Evolutionary conservation across 2,797 vertebrate species (phyloP), one percentile per base, ranked within the genome.

Genomic region (Karalla daura): DNA sequence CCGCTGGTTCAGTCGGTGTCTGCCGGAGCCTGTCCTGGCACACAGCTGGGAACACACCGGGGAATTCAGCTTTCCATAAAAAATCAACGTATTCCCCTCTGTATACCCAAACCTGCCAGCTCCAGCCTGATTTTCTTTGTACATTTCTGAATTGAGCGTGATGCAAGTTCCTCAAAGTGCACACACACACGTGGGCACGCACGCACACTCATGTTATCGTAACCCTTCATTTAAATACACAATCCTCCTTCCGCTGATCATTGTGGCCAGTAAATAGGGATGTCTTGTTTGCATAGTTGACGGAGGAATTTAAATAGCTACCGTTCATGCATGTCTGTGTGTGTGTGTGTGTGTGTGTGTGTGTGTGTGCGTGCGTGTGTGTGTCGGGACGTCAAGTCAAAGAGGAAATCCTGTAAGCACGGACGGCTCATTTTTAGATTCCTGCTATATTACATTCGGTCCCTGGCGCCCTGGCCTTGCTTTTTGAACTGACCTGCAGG

Each of bases 361-460:
- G 18, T 39, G 74, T 45, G 40, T 58, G 41, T 54, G 35, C 37
- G 35, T 39, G 49, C 52, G 30, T 35, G 32, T 40, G 41, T 32
- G 20, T 39, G 46, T 60, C 18, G 21, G 30, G 1, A 51, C 5
- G 30, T 30, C n/a, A 20, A 36, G 18, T 66, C 51, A 44, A 28
- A 59, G 32, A 77, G 66, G 56, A 76, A 80, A 66, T 77, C 73
- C 70, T 43, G 0, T 74, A 46, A 81, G 65, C 17, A 47, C 37
- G 1, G 1, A 21, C 13, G 46, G 68, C 73, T 84, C 69, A 43
- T 64, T 72, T 74, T 56, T 39, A 65, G 58, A 85, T 82, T 79
- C 85, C 61, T 79, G 21, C 35, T 35, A 49, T 82, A 84, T 88
- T 85, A 74, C 27, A 59, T 79, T 74, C 62, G 54, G 50, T 56